Evolutionary conservation across 2,797 vertebrate species (phyloP).

Genomic region (Syngnathus rostellatus): DNA sequence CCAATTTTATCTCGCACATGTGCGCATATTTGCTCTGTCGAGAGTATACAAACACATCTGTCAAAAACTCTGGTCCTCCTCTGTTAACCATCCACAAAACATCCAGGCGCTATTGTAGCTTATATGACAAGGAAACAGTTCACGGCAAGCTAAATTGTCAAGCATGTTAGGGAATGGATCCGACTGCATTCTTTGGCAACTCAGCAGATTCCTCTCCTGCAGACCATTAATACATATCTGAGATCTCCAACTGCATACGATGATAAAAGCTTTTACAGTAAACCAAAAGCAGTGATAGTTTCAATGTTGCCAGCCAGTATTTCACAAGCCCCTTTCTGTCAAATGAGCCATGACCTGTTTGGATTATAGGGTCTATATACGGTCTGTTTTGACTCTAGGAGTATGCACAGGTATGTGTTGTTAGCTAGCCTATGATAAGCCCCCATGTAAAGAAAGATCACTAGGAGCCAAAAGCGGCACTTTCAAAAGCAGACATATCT

Average conservation of each 20-base stretch:
- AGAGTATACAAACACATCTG: constrained; percentile 34
- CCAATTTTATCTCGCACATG: constrained; percentile 45
- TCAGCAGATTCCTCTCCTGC: constrained; percentile 35
- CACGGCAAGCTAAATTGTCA: constrained; percentile 42
- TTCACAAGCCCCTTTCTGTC: constrained; percentile 37
- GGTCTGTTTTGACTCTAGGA: constrained; percentile 27
- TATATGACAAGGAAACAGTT: constrained; percentile 32
- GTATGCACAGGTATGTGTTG: constrained; percentile 8
- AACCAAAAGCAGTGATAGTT: constrained; percentile 28
- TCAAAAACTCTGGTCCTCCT: constrained; percentile 20
- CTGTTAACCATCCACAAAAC: constrained; percentile 21
- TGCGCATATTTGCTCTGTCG: constrained; percentile 40
- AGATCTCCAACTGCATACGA: constrained; percentile 29
- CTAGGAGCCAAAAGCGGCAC: constrained; percentile 26
- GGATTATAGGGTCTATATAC: constrained; percentile 26
- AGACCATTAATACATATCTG: constrained; percentile 56
- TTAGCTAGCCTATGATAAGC: constrained; percentile 16
- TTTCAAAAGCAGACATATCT: neutral
- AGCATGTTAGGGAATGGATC: constrained; percentile 54
- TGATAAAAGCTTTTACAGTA: constrained; percentile 30
- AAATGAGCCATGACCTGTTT: constrained; percentile 43
- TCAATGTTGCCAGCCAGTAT: constrained; percentile 30
- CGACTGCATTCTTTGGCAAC: constrained; percentile 28
- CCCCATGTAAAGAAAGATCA: constrained; percentile 10
- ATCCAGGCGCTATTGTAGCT: constrained; percentile 22